Conservation (phyloP, 2,797 vertebrate species). For the Coranthus polyacanthus region DNA sequence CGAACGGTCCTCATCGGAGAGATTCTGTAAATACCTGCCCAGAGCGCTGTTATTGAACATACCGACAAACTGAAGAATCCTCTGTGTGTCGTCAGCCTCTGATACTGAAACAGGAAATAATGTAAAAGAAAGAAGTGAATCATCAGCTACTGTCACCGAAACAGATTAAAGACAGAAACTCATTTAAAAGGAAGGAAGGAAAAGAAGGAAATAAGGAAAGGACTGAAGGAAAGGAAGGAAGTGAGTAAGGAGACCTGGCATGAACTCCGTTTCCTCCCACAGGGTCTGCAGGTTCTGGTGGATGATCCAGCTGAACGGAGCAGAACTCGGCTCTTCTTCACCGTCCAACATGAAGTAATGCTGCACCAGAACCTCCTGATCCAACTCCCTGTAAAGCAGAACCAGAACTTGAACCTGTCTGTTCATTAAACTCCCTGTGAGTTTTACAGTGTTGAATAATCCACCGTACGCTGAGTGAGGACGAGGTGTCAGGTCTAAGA, state of each 20-base stretch:
- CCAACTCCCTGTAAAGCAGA: conserved; percentile 52
- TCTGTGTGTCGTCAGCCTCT: conserved; percentile 41
- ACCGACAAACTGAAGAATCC: conserved; percentile 76
- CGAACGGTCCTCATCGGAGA: conserved; percentile 60
- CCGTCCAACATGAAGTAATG: conserved; percentile 67
- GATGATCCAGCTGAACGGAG: conserved; percentile 84
- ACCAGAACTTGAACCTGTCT: background rate
- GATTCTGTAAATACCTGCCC: conserved; percentile 62
- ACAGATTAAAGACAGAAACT: background rate
- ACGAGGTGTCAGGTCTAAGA: conserved; percentile 59
- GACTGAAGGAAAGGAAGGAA: too few species aligned
- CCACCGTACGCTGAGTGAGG: conserved; percentile 66
- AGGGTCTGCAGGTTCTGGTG: conserved; percentile 71
- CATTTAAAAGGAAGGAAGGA: too few species aligned
- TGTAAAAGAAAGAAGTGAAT: background rate
- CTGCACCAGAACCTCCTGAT: conserved; percentile 80
- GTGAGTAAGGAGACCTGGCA: conserved; percentile 80
- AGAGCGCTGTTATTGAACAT: conserved; percentile 71
- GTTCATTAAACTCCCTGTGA: background rate
- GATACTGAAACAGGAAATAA: conserved; percentile 46
- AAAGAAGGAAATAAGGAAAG: too few species aligned
- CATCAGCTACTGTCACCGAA: too few species aligned
- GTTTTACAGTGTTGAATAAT: background rate
- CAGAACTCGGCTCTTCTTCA: conserved; percentile 53
- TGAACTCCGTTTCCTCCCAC: conserved; percentile 84